Evolutionary conservation across 2,888 invertebrate genomes (phyloP).

Genomic region (Drosophila monieri): DNA sequence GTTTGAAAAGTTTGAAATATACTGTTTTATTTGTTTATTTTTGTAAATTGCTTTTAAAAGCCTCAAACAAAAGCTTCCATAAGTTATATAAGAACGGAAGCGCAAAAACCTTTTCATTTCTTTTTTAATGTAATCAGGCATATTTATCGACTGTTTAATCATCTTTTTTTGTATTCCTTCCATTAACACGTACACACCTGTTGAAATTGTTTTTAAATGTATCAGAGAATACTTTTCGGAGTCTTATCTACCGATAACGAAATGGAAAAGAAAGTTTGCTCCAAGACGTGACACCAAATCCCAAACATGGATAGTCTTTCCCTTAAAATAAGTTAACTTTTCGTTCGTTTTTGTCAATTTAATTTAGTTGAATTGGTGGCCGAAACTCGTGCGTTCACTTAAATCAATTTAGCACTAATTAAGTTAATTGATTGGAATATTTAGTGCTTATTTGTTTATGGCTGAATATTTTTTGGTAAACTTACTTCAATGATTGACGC

Average conservation of each 20-base stretch:
- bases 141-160: conserved; percentile 24
- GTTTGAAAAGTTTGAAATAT: conserved; percentile 1
- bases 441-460: conserved; percentile 7
- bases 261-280: conserved; percentile 31
- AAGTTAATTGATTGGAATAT: conserved; percentile 32
- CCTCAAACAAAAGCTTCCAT: background rate
- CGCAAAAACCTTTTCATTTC: background rate
- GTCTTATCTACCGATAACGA: conserved; percentile 32
- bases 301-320: background rate
- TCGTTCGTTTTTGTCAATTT: conserved; percentile 11
- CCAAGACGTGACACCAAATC: conserved; percentile 7
- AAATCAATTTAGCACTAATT: conserved; percentile 52
- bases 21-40: background rate
- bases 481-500: conserved; percentile 83
- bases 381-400: conserved; percentile 59
- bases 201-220: conserved; percentile 24
- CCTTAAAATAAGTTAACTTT: conserved; percentile 9
- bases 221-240: conserved; percentile 3
- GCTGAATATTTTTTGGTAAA: conserved; percentile 31
- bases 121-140: conserved; percentile 13
- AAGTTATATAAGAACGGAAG: conserved; percentile 21
- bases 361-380: conserved; percentile 56
- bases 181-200: conserved; percentile 41
- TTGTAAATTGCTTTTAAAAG: background rate
- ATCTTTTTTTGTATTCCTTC: conserved; percentile 19